Evolutionary conservation across 2,888 invertebrate species (phyloP).

Genomic region (Subacronicta megacephala): DNA sequence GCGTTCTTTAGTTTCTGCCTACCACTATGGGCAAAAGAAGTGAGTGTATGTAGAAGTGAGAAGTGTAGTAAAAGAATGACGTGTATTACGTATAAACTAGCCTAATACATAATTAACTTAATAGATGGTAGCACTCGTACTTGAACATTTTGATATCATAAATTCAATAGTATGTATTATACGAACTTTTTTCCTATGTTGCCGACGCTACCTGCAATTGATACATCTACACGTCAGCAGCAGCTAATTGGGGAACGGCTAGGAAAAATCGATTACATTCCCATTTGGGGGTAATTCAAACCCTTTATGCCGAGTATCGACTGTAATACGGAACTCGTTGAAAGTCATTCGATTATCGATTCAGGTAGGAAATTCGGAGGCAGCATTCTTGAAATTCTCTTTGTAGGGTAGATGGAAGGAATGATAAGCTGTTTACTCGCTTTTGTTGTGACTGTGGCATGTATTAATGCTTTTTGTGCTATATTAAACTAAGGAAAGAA

Average conservation of each 20-base stretch:
- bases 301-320: slow-evolving; percentile 34
- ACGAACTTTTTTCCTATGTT: slow-evolving; percentile 7
- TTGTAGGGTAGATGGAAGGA: slow-evolving; percentile 3
- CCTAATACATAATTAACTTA: no score
- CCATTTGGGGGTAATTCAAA: slow-evolving; percentile 47
- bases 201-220: slow-evolving; percentile 44
- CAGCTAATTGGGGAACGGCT: slow-evolving; percentile 51
- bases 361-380: slow-evolving; percentile 19
- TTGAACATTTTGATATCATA: no score
- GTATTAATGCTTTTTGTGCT: no score
- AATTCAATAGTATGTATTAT: no score
- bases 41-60: no score
- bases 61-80: no score
- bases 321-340: slow-evolving; percentile 27
- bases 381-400: slow-evolving; percentile 28
- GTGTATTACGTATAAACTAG: no score
- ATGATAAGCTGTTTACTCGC: neutral
- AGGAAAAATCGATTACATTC: slow-evolving; percentile 53
- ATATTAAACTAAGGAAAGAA: no score
- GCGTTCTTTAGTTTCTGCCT: no score
- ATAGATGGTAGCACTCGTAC: no score
- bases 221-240: slow-evolving; percentile 48
- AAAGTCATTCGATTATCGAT: slow-evolving; percentile 48
- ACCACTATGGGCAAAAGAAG: no score
- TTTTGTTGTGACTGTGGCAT: no score